Percentiles rank a stretch among this genome's conserved stretches.
phyloP scores from a whole-genome alignment of 2,113 vertebrate genomes.

The Trichechus manatus region DNA sequence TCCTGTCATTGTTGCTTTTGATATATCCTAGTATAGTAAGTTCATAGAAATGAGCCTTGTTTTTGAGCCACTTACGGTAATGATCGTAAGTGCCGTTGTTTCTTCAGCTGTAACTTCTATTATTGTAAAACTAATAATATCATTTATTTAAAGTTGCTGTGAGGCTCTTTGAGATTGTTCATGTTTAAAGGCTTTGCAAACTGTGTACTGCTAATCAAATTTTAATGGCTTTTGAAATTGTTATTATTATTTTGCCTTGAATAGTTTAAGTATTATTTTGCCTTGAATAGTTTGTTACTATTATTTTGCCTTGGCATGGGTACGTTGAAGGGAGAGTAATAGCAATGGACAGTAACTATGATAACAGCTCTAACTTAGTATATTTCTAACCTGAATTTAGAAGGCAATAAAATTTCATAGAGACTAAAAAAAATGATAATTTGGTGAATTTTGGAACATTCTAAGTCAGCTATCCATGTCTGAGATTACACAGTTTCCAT shows the following conservation, averaged over 20 bases:
- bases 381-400: constrained; percentile 52
- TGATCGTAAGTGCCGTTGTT: not conserved
- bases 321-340: not conserved
- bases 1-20: not conserved
- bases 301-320: not conserved
- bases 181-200: constrained; percentile 40
- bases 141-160: not conserved
- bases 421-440: not conserved
- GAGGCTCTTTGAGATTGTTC: constrained; percentile 17
- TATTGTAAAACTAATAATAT: not conserved
- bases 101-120: constrained; percentile 2
- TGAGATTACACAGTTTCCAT: not conserved
- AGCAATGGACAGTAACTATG: not conserved
- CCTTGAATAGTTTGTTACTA: not conserved
- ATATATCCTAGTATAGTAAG: not conserved
- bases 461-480: not conserved
- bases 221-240: constrained; percentile 48
- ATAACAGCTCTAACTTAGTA: not conserved
- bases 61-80: not conserved
- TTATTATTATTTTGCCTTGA: constrained; percentile 16
- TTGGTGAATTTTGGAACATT: not conserved
- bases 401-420: not conserved
- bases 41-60: not conserved
- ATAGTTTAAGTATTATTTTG: not conserved
- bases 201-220: not conserved